A percentile compares a stretch with the other conserved stretches of the same genome.
These are phyloP conservation scores for Dreissena rostriformis DNA, from an alignment of 1,140 invertebrate species.

Conservation along the genomic window DNA sequence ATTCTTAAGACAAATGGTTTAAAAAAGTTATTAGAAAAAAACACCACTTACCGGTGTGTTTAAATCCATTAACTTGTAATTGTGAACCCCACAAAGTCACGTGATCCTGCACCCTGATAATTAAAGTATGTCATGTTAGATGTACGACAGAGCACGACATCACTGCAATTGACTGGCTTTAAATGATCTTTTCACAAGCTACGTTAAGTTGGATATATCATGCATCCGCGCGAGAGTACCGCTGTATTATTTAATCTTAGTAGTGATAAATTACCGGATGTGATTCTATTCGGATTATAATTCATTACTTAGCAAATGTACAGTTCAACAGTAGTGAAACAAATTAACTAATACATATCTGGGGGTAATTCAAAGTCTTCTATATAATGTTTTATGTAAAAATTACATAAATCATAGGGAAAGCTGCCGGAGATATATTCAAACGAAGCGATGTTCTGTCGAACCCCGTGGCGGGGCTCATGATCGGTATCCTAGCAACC, in stretches of 20 bases:
- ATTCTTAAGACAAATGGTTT: too few species aligned
- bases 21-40: too few species aligned
- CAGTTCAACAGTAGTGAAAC: not conserved
- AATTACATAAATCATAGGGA: slow-evolving; percentile 48
- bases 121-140: too few species aligned
- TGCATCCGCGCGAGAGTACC: too few species aligned
- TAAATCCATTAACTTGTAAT: too few species aligned
- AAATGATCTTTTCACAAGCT: too few species aligned
- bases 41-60: too few species aligned
- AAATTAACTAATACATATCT: not conserved
- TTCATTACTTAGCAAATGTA: not conserved
- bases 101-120: too few species aligned
- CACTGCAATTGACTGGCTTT: too few species aligned
- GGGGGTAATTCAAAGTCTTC: not conserved
- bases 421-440: slow-evolving; percentile 66
- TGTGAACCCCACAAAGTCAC: too few species aligned
- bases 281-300: not conserved
- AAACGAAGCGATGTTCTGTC: slow-evolving; percentile 83
- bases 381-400: not conserved
- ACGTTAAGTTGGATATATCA: too few species aligned
- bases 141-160: too few species aligned
- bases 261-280: not conserved
- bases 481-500: slow-evolving; percentile 86
- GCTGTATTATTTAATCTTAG: not conserved
- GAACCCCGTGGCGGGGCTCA: slow-evolving; percentile 87